Evolutionary conservation across 2,888 invertebrate species (phyloP).

Genomic region (Nemotelus pantherinus): DNA sequence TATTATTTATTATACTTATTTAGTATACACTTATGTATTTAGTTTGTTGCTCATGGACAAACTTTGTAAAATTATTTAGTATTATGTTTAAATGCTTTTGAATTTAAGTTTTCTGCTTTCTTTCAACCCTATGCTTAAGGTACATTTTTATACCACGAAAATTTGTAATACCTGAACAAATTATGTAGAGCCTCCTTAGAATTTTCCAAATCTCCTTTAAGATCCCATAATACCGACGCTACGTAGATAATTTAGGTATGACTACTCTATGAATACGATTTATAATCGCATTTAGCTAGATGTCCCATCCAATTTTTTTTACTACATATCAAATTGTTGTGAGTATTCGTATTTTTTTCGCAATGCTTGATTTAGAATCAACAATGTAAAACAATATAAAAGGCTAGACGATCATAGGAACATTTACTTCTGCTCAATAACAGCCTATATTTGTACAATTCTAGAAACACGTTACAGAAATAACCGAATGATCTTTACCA

Average conservation of each 20-base stretch:
- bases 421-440: conserved; percentile 8
- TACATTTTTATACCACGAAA: neutral
- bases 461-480: conserved; percentile 20
- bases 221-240: no score
- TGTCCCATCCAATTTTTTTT: no score
- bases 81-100: no score
- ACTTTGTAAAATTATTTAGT: neutral
- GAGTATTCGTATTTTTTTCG: no score
- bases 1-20: conserved; percentile 19
- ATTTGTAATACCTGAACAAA: neutral
- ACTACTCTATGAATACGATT: no score
- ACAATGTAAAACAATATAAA: no score
- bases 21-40: neutral
- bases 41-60: neutral
- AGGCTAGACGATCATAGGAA: no score
- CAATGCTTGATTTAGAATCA: no score
- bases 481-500: neutral
- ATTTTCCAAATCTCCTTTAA: no score
- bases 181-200: neutral
- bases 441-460: neutral
- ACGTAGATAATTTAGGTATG: no score
- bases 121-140: neutral
- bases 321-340: no score
- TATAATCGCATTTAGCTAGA: no score
- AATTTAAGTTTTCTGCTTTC: neutral